Evolutionary conservation across 1,140 invertebrate genomes (phyloP), one percentile per base, ranked within the genome.

Genomic region (Muscidifurax raptorellus): DNA sequence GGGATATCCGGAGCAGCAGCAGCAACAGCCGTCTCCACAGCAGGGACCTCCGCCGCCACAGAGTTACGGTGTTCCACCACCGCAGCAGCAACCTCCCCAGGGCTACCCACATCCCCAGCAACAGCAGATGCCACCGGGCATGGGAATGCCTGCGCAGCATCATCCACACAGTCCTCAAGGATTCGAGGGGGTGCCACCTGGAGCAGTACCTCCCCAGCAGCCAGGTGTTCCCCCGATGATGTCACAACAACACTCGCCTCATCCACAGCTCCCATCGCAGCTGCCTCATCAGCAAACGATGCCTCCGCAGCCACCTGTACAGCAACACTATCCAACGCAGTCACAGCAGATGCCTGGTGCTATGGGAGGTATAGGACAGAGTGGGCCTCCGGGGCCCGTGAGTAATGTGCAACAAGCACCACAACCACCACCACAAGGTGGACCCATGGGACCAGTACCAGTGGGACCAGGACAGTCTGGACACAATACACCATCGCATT

Each of bases 61-160:
- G 27, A 88, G 88, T 36, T 91, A 91, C 12, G 91, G 89, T 69
- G 91, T 91, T 47, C 91, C 93, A 10, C 92, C 91, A 44, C 91
- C 86, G 32, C 90, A 93, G 25, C 91, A 94, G n/a, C 89, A 91
- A 88, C 83, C 87, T 15, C 94, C 94, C 78, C 93, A 94, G 86
- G 93, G 91, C 79, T 94, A 95, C 92, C 90, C 94, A 0, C 94
- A 94, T 86, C 90, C 92, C 4, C 92, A 92, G 75, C 93, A n/a
- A n/a, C n/a, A 93, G 75, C 93, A 94, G 87, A 94, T 94, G 92
- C 94, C 93, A 32, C 91, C 93, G 9, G 94, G 93, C 85, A 94
- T 93, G 88, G 90, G 91, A 9, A 81, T 85, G 25, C 71, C 72
- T 32, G 36, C 59, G 2, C 78, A 74, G 9, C 83, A 85, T 12